Evolutionary conservation across 2,113 vertebrate species (phyloP).

Genomic region (Cryptomyrus ogoouensis): DNA sequence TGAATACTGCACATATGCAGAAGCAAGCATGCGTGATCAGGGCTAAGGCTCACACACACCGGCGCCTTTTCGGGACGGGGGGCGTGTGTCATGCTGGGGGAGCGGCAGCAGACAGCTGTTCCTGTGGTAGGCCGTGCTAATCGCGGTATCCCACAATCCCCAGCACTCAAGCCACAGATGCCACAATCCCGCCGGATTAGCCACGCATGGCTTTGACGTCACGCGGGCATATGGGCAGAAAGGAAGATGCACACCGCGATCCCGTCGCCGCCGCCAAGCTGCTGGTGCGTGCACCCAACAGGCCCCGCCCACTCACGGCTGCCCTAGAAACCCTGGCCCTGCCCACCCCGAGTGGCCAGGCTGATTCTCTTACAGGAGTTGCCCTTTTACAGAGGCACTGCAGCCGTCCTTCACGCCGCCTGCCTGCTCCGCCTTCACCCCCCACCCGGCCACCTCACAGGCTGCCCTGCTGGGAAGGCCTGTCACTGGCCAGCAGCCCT

Average conservation of each 20-base stretch:
- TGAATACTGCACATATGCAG: background rate
- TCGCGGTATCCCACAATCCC: constrained; percentile 28
- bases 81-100: background rate
- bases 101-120: constrained; percentile 23
- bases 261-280: background rate
- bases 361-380: background rate
- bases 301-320: background rate
- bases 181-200: constrained; percentile 40
- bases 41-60: background rate
- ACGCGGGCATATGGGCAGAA: constrained; percentile 27
- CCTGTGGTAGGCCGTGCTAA: constrained; percentile 30
- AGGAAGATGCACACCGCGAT: background rate
- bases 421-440: background rate
- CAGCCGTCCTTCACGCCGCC: background rate
- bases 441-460: background rate
- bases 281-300: background rate
- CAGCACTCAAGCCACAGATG: constrained; percentile 17
- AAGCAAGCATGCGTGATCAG: background rate
- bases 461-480: background rate
- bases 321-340: background rate
- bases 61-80: background rate
- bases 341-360: background rate
- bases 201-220: constrained; percentile 24
- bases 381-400: background rate
- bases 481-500: background rate